Conservation (phyloP, 2,888 invertebrate species). For the Eupithecia dodoneata region DNA sequence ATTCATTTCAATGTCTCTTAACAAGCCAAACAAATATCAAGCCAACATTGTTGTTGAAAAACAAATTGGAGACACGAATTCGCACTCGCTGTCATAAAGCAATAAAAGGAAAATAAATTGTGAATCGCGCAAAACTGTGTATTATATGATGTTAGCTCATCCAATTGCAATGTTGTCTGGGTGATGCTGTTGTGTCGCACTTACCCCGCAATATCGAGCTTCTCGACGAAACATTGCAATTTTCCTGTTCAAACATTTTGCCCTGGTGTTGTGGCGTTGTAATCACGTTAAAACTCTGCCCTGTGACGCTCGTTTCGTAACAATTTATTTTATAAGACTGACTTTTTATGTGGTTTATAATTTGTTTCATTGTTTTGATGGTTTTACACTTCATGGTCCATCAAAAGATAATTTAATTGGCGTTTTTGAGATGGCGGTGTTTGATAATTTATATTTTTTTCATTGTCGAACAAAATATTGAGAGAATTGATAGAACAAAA, state of each 20-base stretch:
- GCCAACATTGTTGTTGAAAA: constrained; percentile 24
- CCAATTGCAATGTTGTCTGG: constrained; percentile 58
- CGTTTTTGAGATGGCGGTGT: constrained; percentile 28
- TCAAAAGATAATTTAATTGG: background rate
- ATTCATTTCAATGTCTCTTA: background rate
- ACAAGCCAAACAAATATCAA: background rate
- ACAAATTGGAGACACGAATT: constrained; percentile 21
- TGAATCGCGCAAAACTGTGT: constrained; percentile 46
- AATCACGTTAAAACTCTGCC: constrained; percentile 59
- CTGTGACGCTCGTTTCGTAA: constrained; percentile 49
- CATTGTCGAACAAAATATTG: background rate
- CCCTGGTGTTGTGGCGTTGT: constrained; percentile 58
- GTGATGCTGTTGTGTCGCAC: constrained; percentile 54
- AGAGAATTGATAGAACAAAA: background rate
- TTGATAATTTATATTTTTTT: constrained; percentile 17
- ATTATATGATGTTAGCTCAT: constrained; percentile 52
- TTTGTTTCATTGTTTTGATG: constrained; percentile 18
- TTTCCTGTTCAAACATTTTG: constrained; percentile 64
- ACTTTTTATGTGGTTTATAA: constrained; percentile 24
- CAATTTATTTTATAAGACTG: constrained; percentile 46
- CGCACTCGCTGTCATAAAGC: constrained; percentile 34
- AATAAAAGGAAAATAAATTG: constrained; percentile 41
- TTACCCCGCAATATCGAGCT: constrained; percentile 57
- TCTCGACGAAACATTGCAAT: constrained; percentile 59
- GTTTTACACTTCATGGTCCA: constrained; percentile 1